Base-by-base conservation (phyloP, 2,113 vertebrate genomes). In the Ctenomys sociabilis region DNA sequence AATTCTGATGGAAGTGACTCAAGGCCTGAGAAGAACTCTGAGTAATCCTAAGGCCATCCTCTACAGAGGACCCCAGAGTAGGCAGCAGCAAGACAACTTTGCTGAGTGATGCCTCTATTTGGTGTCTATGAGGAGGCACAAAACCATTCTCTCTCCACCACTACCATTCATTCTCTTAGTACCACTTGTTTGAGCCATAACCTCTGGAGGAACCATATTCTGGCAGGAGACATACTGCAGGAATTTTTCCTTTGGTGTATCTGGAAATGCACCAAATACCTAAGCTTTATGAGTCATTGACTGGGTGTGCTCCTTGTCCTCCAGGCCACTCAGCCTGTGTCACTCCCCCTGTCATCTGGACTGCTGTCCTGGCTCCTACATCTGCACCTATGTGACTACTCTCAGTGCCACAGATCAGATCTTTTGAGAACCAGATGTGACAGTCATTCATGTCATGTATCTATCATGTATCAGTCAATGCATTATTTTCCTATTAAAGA, bases 11-110 rank as follows among this genome's bases (percentile, higher is more conserved):
- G 43, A 54, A 37, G 59, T 9, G 35, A 54, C 59, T 37, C 16
- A 88, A 78, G 66, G 64, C 80, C 75, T 26, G 40, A 82, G 83
- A 68, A 43, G 85, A 88, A 28, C 30, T 85, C 37, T 21, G 3
- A 7, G 13, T 75, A 77, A 45, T 40, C 59, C 85, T 30, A 75
- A 3, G 0, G 8, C 19, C 7, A 32, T 49, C 16, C 12, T 3
- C 0, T 0, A 43, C 57, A 35, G 81, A 52, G 68, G 21, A 0
- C 13, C 21, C 2, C 52, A 2, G 32, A 26, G 13, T 0, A 70
- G 30, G 14, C 35, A 72, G 2, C 52, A 49, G 0, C 0, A 19
- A 88, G 88, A 43, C 16, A 13, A 26, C 54, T 70, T 37, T 88
- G 66, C 3, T 68, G 82, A 40, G 32, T 24, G 49, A 61, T 22